Conservation (phyloP, 2,888 invertebrate species). For the Cheilosia vulpina region DNA sequence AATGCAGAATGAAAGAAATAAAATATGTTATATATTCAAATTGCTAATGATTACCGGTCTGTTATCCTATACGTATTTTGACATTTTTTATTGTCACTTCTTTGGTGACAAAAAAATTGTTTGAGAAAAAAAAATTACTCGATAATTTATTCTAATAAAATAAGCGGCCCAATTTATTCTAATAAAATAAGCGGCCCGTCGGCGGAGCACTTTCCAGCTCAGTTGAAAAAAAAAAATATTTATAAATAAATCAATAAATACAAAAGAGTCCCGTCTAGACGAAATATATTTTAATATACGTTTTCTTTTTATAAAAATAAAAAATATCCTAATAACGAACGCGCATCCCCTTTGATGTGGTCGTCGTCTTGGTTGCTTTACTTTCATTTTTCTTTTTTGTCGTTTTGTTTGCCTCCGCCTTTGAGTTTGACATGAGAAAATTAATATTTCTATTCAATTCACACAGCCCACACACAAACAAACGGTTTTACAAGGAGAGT, state of each 20-base stretch:
- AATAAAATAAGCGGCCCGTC: background rate
- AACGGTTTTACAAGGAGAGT: background rate
- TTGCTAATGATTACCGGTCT: constrained; percentile 49
- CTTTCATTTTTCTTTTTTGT: constrained; percentile 42
- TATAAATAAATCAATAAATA: constrained; percentile 26
- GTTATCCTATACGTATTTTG: constrained; percentile 1
- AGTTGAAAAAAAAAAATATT: constrained; percentile 38
- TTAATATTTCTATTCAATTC: background rate
- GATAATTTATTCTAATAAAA: constrained; percentile 3
- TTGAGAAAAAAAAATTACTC: background rate
- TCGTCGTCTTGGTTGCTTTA: constrained; percentile 32
- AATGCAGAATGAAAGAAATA: constrained; percentile 28
- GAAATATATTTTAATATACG: constrained; percentile 53
- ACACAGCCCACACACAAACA: constrained; percentile 9
- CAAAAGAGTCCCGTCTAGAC: constrained; percentile 61
- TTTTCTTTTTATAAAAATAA: constrained; percentile 40
- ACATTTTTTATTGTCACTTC: constrained; percentile 18
- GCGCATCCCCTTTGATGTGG: constrained; percentile 46
- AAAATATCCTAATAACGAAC: constrained; percentile 41
- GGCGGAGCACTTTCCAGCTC: constrained; percentile 1
- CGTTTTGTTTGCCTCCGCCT: background rate
- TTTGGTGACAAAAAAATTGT: constrained; percentile 19
- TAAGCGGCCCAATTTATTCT: background rate
- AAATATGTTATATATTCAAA: constrained; percentile 33
- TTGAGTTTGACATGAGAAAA: background rate